Evolutionary conservation across 1,140 invertebrate species (phyloP), one percentile per base, ranked within the genome.

Genomic region (Sinonovacula constricta): DNA sequence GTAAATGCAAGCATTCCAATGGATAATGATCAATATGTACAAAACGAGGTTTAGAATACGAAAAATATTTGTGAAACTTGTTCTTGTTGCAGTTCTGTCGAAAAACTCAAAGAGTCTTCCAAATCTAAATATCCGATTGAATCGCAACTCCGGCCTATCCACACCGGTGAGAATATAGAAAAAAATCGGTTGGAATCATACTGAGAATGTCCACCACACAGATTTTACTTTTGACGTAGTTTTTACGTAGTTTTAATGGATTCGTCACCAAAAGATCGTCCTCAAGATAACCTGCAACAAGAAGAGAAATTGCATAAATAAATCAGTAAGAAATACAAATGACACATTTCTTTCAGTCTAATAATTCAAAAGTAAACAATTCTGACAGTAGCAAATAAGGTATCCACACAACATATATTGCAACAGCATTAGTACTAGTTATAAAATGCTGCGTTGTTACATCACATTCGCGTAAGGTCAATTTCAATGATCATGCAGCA

Each of bases 1-100:
- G 91, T 98, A 98, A 79, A 98, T 93, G 89, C 97, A 98, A 7
- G 96, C 97, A 90, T 98, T 98, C 97, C 97, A 98, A 89, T 98
- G 97, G 77, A 98, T 98, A 34, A 98, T 93, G 51, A 98, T 94
- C 51, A 98, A 92, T 77, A 98, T 98, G 80, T 95, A 96, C 88
- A 97, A 93, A 14, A 98, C 85, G 31, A 93, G 86, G 80, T 90
- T 91, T 28, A 88, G 65, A 45, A 90, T 87, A 31, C 92, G 85
- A 80, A 92, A 88, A 22, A 88, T 85, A 74, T 98, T 98, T 18
- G 97, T 97, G 91, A 95, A 97, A 68, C 95, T 96, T 5, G 96
- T 97, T 67, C 95, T 93, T 0, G 96, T 98, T 91, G 98, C 97
- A 5, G 96, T 98, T 80, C 96, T 93, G 89, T 97, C 95, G 89